A percentile compares a stretch with the other conserved stretches of the same genome.
Evolutionary conservation across 2,113 vertebrate genomes (phyloP).

Genomic region (Willisornis vidua): DNA sequence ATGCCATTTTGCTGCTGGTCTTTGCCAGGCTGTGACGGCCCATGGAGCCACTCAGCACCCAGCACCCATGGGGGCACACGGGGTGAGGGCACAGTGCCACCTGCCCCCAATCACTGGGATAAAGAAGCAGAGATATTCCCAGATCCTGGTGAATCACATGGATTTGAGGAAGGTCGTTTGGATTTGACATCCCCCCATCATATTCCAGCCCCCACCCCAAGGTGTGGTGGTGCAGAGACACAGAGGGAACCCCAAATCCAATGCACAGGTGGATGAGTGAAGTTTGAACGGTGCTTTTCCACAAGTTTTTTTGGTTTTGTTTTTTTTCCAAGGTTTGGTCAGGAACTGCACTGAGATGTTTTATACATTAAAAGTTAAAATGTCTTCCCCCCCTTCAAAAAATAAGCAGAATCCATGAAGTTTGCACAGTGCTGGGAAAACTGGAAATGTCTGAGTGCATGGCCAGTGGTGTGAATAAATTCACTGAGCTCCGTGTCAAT

Average conservation of each 20-base stretch:
- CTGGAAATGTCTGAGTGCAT: rapidly evolving
- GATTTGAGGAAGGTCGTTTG: neutral
- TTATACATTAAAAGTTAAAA: neutral
- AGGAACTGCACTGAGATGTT: neutral
- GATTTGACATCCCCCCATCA: neutral
- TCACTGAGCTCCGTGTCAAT: rapidly evolving
- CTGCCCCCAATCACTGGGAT: rapidly evolving
- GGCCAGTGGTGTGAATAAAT: neutral
- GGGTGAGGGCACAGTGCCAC: neutral
- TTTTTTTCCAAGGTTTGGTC: neutral
- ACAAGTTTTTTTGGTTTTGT: neutral
- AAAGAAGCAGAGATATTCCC: neutral
- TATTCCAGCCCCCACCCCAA: neutral
- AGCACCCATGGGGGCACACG: rapidly evolving
- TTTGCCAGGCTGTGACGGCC: neutral
- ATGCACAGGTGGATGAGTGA: rapidly evolving
- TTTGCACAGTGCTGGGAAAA: neutral
- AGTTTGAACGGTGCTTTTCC: rapidly evolving
- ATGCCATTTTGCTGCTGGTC: neutral
- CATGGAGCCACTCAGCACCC: neutral
- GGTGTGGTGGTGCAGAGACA: neutral
- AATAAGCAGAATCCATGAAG: neutral
- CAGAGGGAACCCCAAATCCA: neutral
- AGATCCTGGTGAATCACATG: rapidly evolving
- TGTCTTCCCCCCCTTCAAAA: rapidly evolving